These are phyloP conservation scores for Adelosebastes latens DNA, from an alignment of 2,797 vertebrate genomes.

Conservation along the genomic window DNA sequence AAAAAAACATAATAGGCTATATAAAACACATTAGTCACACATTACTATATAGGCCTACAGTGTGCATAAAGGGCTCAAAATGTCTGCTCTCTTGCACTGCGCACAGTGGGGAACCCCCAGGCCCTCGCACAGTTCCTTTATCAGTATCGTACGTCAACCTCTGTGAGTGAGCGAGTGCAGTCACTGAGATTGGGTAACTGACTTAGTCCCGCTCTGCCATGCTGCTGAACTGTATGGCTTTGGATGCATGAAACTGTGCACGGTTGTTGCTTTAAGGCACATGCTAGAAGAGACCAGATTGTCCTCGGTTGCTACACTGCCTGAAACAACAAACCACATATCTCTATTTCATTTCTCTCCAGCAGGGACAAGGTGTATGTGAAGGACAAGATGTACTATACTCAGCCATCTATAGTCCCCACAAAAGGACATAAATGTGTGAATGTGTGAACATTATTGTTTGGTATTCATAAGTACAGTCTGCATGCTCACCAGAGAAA, in stretches of 20 bases:
- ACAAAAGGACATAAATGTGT: neutral
- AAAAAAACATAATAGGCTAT: neutral
- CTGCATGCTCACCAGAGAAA: neutral
- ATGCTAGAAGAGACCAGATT: constrained; percentile 42
- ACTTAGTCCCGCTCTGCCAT: constrained; percentile 8
- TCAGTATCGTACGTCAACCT: neutral
- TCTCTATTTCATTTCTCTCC: constrained; percentile 59
- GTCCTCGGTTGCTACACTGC: constrained; percentile 20
- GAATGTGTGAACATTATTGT: neutral
- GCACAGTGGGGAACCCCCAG: neutral
- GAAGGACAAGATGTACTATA: constrained; percentile 26
- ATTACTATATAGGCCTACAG: neutral
- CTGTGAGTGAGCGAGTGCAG: constrained; percentile 3
- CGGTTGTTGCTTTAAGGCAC: constrained; percentile 37
- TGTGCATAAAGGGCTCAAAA: constrained; percentile 3
- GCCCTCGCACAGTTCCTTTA: constrained; percentile 10
- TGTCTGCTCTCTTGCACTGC: constrained; percentile 3
- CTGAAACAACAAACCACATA: constrained; percentile 44
- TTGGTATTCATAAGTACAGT: neutral
- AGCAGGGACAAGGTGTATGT: constrained; percentile 34
- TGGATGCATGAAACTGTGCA: constrained; percentile 2
- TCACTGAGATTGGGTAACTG: constrained; percentile 9
- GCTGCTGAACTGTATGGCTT: constrained; percentile 3
- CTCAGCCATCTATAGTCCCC: neutral
- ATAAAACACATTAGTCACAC: neutral